These are phyloP conservation scores for Drosophila albomicans DNA, from an alignment of 1,140 invertebrate species.

Conservation along the genomic window DNA sequence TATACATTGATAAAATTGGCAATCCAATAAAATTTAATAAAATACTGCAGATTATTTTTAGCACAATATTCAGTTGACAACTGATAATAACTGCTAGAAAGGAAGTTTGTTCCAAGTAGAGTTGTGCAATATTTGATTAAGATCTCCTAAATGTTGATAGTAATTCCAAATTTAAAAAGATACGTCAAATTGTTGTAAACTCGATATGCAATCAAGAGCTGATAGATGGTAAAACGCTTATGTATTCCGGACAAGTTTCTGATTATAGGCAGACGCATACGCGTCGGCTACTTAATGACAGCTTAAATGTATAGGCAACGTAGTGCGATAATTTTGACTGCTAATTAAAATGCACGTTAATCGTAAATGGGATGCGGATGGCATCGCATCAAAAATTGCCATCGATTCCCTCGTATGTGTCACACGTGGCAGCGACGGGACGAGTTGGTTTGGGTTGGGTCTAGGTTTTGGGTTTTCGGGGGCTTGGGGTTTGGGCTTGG, in stretches of 20 bases:
- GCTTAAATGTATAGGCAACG: slow-evolving; percentile 24
- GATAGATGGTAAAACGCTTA: slow-evolving; percentile 10
- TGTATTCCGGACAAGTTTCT: slow-evolving; percentile 12
- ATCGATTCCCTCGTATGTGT: slow-evolving; percentile 22
- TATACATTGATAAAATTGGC: no score
- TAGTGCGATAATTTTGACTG: slow-evolving; percentile 40
- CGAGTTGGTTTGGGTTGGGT: slow-evolving; percentile 2
- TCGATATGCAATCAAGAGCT: slow-evolving; percentile 13
- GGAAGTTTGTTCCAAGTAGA: no score
- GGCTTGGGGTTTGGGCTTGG: slow-evolving; percentile 3
- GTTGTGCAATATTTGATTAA: no score
- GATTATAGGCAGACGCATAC: slow-evolving; percentile 24
- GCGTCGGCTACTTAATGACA: slow-evolving; percentile 13
- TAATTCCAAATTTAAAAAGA: no score
- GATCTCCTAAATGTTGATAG: no score
- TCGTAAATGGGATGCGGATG: slow-evolving; percentile 57
- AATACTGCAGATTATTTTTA: no score
- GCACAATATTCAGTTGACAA: no score
- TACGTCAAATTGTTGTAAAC: background rate
- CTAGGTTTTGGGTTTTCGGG: background rate
- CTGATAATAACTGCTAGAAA: no score
- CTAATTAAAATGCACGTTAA: slow-evolving; percentile 77
- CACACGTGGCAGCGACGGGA: slow-evolving; percentile 8
- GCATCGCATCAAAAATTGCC: slow-evolving; percentile 38
- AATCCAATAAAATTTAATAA: no score